phyloP scores from a whole-genome alignment of 2,888 invertebrate species.

The Drosophila leonis region DNA sequence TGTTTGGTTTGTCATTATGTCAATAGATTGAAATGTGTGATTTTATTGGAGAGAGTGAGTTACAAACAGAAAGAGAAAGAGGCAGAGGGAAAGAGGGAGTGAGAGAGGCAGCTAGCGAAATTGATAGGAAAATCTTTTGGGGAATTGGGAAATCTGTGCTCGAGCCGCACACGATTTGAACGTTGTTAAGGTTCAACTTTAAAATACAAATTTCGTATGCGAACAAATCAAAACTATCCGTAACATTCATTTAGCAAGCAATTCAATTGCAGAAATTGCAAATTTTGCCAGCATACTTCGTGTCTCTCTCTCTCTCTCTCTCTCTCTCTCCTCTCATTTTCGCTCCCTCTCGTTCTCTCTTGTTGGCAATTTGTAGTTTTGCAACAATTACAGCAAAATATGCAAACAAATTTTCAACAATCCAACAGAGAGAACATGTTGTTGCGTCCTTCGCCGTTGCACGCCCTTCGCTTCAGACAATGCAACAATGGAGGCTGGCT shows the following conservation, averaged over 20 bases:
- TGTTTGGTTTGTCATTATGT: constrained; percentile 56
- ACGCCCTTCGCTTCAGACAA: neutral
- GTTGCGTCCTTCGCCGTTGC: neutral
- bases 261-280: constrained; percentile 39
- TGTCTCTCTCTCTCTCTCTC: neutral
- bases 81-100: neutral
- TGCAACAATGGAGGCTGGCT: constrained; percentile 15
- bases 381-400: constrained; percentile 61
- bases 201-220: constrained; percentile 6
- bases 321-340: constrained; percentile 9
- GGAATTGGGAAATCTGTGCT: neutral
- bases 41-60: constrained; percentile 9
- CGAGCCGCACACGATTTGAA: neutral
- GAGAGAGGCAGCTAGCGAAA: neutral
- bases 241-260: constrained; percentile 33
- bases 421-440: constrained; percentile 28
- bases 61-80: neutral
- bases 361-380: constrained; percentile 51
- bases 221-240: constrained; percentile 29
- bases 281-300: neutral
- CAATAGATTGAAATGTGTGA: constrained; percentile 46
- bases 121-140: constrained; percentile 11
- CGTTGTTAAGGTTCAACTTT: constrained; percentile 14
- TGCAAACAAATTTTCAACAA: constrained; percentile 60
- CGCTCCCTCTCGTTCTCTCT: constrained; percentile 7